Evolutionary conservation across 2,888 invertebrate species (phyloP).

Genomic region (Diaprepes abbreviatus): DNA sequence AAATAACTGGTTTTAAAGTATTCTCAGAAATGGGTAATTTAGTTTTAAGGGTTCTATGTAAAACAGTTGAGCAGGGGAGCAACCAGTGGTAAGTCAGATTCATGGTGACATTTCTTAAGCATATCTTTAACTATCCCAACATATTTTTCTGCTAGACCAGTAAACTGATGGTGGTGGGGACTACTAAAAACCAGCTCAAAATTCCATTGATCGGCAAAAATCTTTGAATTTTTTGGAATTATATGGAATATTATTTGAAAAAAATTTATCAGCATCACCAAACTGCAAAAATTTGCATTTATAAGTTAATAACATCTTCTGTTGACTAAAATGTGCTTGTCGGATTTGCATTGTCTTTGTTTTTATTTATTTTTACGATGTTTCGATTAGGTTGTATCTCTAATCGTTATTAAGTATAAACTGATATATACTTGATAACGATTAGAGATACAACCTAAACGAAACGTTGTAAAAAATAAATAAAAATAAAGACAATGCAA

Average conservation of each 20-base stretch:
- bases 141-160: slow-evolving; percentile 8
- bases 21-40: background rate
- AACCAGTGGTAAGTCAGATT: background rate
- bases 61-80: background rate
- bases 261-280: slow-evolving; percentile 44
- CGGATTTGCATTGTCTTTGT: too few species aligned
- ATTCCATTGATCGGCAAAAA: slow-evolving; percentile 10
- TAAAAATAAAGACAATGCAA: too few species aligned
- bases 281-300: slow-evolving; percentile 45
- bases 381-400: too few species aligned
- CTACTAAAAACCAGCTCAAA: background rate
- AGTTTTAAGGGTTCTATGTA: background rate
- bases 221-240: slow-evolving; percentile 35
- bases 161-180: slow-evolving; percentile 2
- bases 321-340: too few species aligned
- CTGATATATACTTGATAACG: too few species aligned
- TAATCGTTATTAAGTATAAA: too few species aligned
- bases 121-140: slow-evolving; percentile 4
- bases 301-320: too few species aligned
- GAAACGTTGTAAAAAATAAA: too few species aligned
- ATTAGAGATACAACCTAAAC: too few species aligned
- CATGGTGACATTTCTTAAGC: background rate
- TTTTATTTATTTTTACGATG: too few species aligned
- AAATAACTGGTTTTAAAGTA: background rate
- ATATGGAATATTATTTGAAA: slow-evolving; percentile 52